Evolutionary conservation across 2,113 vertebrate genomes (phyloP).

Genomic region (Calyptomena viridis): DNA sequence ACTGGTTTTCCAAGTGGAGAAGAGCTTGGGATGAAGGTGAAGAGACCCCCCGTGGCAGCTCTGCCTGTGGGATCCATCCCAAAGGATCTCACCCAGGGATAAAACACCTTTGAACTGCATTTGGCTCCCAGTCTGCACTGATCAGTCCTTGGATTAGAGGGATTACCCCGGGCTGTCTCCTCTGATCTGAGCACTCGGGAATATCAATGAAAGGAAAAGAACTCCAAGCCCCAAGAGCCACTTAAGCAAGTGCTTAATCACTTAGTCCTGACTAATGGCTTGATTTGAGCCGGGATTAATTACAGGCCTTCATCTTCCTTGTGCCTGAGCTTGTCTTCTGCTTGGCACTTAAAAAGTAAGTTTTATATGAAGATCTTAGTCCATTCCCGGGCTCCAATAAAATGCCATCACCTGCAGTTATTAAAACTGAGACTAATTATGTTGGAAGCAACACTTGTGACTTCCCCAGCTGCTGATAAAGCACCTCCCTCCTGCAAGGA

Average conservation of each 20-base stretch:
- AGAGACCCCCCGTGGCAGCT: background rate
- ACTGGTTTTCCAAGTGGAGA: background rate
- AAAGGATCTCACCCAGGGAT: background rate
- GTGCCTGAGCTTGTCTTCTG: background rate
- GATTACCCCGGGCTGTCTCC: background rate
- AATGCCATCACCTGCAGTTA: background rate
- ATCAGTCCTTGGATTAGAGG: background rate
- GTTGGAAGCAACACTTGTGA: background rate
- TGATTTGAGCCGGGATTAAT: background rate
- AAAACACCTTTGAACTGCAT: fast-evolving
- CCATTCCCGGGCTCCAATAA: background rate
- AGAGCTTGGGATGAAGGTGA: background rate
- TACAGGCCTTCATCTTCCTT: background rate
- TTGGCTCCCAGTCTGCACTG: background rate
- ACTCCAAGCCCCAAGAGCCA: background rate
- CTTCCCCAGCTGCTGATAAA: background rate
- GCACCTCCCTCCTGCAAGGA: background rate
- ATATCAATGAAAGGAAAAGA: background rate
- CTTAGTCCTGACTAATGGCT: background rate
- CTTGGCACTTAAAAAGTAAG: background rate
- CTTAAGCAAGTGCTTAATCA: background rate
- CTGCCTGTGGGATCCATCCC: background rate
- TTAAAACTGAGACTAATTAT: background rate
- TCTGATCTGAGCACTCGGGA: background rate
- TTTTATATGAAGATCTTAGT: background rate